Base-by-base conservation (phyloP, 2,113 vertebrate species). In the Sula dactylatra region DNA sequence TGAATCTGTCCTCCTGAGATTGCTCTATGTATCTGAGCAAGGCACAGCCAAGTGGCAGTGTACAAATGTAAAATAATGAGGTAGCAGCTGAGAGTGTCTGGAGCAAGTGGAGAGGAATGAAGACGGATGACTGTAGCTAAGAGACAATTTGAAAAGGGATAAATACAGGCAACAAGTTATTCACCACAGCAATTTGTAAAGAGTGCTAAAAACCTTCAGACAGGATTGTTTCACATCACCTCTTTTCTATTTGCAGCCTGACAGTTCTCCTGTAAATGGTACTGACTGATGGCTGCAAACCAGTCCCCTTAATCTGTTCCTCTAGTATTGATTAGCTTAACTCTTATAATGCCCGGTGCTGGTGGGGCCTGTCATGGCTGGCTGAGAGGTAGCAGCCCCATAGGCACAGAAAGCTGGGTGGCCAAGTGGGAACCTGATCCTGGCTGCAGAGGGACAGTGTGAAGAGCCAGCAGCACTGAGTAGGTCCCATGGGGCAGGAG, bases 91-190 rank as follows among this genome's bases (percentile, higher is more conserved):
- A 88, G 85, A 34, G 94, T 77, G 93, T 86, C 83, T 91, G 94
- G 27, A 86, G 93, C 98, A n/a, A 94, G 92, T 44, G 22, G 92
- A 82, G 88, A 95, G 82, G 96, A 98, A 98, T 98, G 97, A 98
- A 98, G 98, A 98, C 96, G 79, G 98, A 98, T 98, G 98, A 97
- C 97, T 92, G 93, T 91, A 97, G 98, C 97, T 89, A 95, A 97
- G 95, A 98, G 97, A 98, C 98, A 97, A 98, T 98, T 98, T 98
- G 97, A 95, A 90, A 97, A 96, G 94, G 98, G 97, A 98, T 98
- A 98, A 98, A 98, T 97, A 98, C 96, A 97, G 96, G 97, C 98
- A 98, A 98, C 96, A 98, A 98, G 97, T 98, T 98, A 97, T 97
- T 98, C 98, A 97, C 96, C 77, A 86, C 76, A 42, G 98, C 97